Percentiles rank a stretch among this genome's conserved stretches.
Evolutionary conservation across 2,113 vertebrate genomes (phyloP).

Genomic region (Willisornis vidua): DNA sequence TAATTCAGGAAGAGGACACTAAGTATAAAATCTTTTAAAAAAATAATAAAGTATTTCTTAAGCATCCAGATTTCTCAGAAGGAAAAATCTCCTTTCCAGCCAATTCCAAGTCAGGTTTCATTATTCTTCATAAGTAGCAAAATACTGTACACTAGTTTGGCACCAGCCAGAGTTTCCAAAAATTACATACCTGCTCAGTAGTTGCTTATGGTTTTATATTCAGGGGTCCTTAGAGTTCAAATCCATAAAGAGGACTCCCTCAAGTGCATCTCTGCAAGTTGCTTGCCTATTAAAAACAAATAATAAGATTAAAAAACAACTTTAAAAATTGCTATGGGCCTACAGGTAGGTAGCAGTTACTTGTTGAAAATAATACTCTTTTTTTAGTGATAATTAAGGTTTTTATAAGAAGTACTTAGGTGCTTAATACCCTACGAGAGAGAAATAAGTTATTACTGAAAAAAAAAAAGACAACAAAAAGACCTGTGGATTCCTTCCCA

Average conservation of each 20-base stretch:
- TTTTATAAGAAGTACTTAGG: background rate
- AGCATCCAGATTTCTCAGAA: background rate
- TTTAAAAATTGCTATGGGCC: background rate
- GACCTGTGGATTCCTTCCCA: background rate
- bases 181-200: slow-evolving; percentile 8
- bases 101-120: background rate
- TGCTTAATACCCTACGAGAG: background rate
- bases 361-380: background rate
- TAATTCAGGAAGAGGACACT: background rate
- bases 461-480: background rate
- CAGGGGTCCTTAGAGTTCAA: background rate
- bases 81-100: background rate
- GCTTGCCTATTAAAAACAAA: background rate
- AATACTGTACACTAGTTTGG: background rate
- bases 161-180: background rate
- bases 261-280: background rate
- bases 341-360: background rate
- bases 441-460: background rate
- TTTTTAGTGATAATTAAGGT: background rate
- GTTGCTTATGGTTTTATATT: background rate
- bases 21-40: background rate
- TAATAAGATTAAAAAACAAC: background rate
- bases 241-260: background rate
- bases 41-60: background rate
- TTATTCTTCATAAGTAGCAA: background rate